These are phyloP conservation scores for Streblospio benedicti DNA, from an alignment of 1,140 invertebrate genomes.

Conservation along the genomic window DNA sequence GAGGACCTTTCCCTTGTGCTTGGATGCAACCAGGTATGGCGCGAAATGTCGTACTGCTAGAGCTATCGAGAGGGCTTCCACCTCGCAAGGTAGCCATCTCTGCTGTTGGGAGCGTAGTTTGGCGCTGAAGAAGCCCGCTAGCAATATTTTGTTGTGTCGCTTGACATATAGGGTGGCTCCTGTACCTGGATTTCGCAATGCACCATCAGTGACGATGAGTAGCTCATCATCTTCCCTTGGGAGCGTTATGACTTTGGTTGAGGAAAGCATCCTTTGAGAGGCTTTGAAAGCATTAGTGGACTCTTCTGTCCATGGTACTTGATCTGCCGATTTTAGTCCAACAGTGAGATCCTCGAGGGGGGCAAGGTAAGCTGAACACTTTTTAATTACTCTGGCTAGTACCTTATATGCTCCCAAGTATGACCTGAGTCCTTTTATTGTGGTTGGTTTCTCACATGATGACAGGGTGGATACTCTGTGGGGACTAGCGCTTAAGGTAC, in stretches of 20 bases:
- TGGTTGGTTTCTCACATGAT: not conserved
- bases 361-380: conserved; percentile 11
- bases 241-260: conserved; percentile 15
- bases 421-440: conserved; percentile 8
- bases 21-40: not conserved
- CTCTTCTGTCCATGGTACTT: conserved; percentile 19
- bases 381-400: conserved; percentile 12
- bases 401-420: conserved; percentile 21
- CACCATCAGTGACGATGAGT: conserved; percentile 26
- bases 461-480: not conserved
- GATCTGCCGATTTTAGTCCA: conserved; percentile 18
- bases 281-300: conserved; percentile 7
- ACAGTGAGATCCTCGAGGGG: conserved; percentile 19
- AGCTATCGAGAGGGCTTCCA: not conserved
- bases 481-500: not conserved
- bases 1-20: not conserved
- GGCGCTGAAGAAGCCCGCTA: not conserved
- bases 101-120: not conserved
- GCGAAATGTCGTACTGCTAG: not conserved
- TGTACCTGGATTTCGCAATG: conserved; percentile 12
- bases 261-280: too few relatives aligned
- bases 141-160: not conserved
- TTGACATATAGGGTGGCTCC: conserved; percentile 1
- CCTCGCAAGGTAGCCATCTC: too few relatives aligned
- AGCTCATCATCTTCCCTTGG: conserved; percentile 16